phyloP scores from a whole-genome alignment of 2,888 invertebrate species.

The Athalia cordata region DNA sequence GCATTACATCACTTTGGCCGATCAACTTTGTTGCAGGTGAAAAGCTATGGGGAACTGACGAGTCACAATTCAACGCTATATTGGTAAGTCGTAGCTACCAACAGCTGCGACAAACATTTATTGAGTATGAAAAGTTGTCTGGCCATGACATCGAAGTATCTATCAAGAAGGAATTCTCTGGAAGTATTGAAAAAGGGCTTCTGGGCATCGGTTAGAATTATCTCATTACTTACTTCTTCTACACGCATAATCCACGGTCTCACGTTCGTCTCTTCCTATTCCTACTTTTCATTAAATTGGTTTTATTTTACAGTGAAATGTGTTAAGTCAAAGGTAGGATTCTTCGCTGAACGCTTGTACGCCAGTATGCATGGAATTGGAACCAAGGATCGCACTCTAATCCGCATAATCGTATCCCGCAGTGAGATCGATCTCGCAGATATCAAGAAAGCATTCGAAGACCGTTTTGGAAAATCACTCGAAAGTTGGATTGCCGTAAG shows the following conservation, averaged over 20 bases:
- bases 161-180: conserved; percentile 92
- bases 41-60: conserved; percentile 93
- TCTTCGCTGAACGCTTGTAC: conserved; percentile 93
- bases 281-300: neutral
- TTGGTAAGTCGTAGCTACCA: conserved; percentile 92
- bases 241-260: too few relatives aligned
- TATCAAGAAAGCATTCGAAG: conserved; percentile 92
- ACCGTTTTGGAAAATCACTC: conserved; percentile 86
- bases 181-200: conserved; percentile 89
- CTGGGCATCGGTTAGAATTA: conserved; percentile 75
- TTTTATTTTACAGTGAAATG: conserved; percentile 82
- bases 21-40: conserved; percentile 74
- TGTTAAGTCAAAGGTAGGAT: conserved; percentile 92
- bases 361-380: conserved; percentile 93
- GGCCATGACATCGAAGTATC: conserved; percentile 90
- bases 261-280: too few relatives aligned
- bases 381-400: conserved; percentile 93
- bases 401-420: conserved; percentile 93
- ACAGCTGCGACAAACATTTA: conserved; percentile 89
- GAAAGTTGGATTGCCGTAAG: conserved; percentile 92
- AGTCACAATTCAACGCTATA: conserved; percentile 90
- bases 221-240: neutral
- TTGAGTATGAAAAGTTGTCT: conserved; percentile 88
- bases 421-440: conserved; percentile 94
- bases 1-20: conserved; percentile 10